These are phyloP conservation scores for Brachyistius frenatus DNA, from an alignment of 2,113 vertebrate genomes.

Conservation along the genomic window DNA sequence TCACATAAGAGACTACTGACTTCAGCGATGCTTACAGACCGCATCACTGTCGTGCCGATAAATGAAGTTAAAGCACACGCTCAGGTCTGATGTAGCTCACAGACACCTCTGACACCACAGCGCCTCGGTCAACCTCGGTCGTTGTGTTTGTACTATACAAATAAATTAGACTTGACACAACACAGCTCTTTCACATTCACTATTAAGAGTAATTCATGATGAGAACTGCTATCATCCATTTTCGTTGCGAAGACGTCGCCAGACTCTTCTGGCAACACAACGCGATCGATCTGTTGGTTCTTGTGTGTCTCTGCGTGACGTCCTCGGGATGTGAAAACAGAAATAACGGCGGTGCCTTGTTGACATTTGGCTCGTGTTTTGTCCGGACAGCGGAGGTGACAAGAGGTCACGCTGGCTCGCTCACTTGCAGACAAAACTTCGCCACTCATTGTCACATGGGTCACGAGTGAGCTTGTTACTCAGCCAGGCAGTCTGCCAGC, in stretches of 20 bases:
- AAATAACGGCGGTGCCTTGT: conserved; percentile 22
- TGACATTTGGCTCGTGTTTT: conserved; percentile 53
- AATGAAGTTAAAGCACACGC: too few relatives aligned
- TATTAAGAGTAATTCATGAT: too few relatives aligned
- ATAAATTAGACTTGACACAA: too few relatives aligned
- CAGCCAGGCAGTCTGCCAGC: conserved; percentile 55
- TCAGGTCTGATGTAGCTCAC: too few relatives aligned
- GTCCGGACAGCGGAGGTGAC: conserved; percentile 36
- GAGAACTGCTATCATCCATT: background rate
- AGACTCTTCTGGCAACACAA: too few relatives aligned
- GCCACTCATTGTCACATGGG: conserved; percentile 67
- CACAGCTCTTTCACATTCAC: too few relatives aligned
- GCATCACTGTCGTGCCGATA: too few relatives aligned
- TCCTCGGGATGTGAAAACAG: conserved; percentile 17
- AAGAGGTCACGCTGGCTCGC: conserved; percentile 55
- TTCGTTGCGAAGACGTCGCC: background rate
- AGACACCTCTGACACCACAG: too few relatives aligned
- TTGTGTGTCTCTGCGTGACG: background rate
- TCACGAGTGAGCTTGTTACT: conserved; percentile 64
- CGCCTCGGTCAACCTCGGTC: too few relatives aligned
- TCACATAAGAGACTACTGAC: too few relatives aligned
- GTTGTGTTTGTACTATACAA: too few relatives aligned
- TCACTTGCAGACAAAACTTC: conserved; percentile 49
- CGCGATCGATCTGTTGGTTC: background rate
- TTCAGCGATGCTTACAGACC: too few relatives aligned